Evolutionary conservation across 1,140 invertebrate genomes (phyloP).

Genomic region (Palaemon carinicauda): DNA sequence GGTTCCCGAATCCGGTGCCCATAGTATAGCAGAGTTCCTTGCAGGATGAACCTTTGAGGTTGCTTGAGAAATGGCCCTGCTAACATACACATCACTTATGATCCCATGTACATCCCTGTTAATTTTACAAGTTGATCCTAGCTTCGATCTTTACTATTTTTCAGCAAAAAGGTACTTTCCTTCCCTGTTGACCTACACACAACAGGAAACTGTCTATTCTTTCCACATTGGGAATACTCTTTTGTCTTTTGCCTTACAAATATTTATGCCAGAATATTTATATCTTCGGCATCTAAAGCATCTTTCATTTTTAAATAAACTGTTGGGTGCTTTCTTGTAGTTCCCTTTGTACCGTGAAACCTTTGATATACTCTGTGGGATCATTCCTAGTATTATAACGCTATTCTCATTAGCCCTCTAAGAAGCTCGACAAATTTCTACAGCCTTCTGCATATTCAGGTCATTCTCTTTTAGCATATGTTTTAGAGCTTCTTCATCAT

Average conservation of each 20-base stretch:
- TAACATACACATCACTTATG: neutral
- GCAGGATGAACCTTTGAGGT: neutral
- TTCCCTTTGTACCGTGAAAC: neutral
- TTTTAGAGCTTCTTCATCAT: conserved; percentile 22
- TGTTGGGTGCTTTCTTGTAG: neutral
- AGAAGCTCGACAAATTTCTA: conserved; percentile 29
- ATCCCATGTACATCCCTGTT: too few species aligned
- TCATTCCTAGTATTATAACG: neutral
- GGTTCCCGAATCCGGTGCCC: conserved; percentile 14
- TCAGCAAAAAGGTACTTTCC: too few species aligned
- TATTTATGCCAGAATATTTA: neutral
- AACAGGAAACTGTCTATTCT: neutral
- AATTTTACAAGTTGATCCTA: neutral
- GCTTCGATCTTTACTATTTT: too few species aligned
- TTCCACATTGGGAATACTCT: too few species aligned
- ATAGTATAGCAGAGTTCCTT: neutral
- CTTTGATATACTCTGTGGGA: too few species aligned
- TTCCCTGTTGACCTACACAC: neutral
- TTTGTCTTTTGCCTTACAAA: neutral
- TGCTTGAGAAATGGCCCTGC: neutral
- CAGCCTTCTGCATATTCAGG: conserved; percentile 8
- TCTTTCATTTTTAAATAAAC: neutral
- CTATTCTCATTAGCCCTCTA: neutral
- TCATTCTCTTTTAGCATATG: conserved; percentile 20
- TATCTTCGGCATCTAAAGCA: neutral